These are phyloP conservation scores for Xanthorhoe designata DNA, from an alignment of 2,888 invertebrate genomes.

Conservation along the genomic window DNA sequence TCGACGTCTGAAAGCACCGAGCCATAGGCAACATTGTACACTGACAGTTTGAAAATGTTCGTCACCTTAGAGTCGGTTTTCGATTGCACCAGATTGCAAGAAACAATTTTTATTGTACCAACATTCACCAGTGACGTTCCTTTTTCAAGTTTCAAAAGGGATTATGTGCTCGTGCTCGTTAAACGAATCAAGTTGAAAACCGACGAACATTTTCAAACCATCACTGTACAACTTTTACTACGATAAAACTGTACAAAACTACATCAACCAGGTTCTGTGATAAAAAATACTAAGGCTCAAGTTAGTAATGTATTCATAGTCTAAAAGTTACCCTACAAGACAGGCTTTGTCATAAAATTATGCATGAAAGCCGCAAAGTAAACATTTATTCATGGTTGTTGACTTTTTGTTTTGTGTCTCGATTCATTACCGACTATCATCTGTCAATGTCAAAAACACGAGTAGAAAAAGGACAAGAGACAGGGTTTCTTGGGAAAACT, in stretches of 20 bases:
- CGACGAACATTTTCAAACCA: too few relatives aligned
- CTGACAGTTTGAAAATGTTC: too few relatives aligned
- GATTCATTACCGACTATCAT: constrained; percentile 53
- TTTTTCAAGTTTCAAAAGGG: too few relatives aligned
- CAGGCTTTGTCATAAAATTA: constrained; percentile 51
- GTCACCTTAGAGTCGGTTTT: too few relatives aligned
- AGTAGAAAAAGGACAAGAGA: constrained; percentile 29
- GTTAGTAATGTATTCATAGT: constrained; percentile 19
- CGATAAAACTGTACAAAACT: background rate
- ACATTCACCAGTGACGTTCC: too few relatives aligned
- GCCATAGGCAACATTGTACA: too few relatives aligned
- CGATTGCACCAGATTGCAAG: too few relatives aligned
- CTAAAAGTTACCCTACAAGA: constrained; percentile 11
- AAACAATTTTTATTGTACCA: too few relatives aligned
- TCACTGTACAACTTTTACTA: background rate
- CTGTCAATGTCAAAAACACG: constrained; percentile 56
- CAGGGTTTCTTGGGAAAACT: background rate
- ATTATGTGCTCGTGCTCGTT: too few relatives aligned
- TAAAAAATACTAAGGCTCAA: background rate
- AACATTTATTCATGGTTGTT: constrained; percentile 62
- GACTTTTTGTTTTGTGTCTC: constrained; percentile 53
- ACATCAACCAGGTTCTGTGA: background rate
- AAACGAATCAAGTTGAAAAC: too few relatives aligned
- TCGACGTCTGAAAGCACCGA: too few relatives aligned
- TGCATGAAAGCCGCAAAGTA: constrained; percentile 55